These are phyloP conservation scores for Dasyprocta punctata DNA, from an alignment of 2,113 vertebrate genomes.

Conservation along the genomic window DNA sequence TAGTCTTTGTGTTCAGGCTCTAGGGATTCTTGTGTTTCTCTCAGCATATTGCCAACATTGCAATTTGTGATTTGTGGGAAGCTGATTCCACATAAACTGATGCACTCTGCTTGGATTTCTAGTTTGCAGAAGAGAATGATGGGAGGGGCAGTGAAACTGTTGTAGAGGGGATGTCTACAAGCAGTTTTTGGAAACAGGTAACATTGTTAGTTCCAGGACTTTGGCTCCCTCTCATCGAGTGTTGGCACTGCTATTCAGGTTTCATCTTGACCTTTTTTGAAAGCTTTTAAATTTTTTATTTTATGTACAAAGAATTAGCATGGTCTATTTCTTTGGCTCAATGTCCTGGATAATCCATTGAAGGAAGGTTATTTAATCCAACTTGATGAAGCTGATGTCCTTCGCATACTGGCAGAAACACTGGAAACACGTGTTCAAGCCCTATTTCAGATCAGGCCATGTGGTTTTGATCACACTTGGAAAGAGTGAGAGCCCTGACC, in stretches of 20 bases:
- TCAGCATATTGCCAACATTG: background rate
- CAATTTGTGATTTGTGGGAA: background rate
- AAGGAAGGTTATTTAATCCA: conserved; percentile 67
- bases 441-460: conserved; percentile 97
- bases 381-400: conserved; percentile 97
- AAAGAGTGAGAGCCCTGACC: conserved; percentile 97
- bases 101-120: background rate
- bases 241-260: background rate
- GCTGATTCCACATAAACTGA: background rate
- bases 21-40: background rate
- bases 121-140: background rate
- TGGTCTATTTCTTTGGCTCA: background rate
- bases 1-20: background rate
- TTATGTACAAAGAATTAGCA: conserved; percentile 63
- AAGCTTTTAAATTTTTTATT: conserved; percentile 55
- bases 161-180: background rate
- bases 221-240: background rate
- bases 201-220: background rate
- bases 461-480: conserved; percentile 97
- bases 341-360: background rate
- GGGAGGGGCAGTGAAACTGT: background rate
- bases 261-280: background rate
- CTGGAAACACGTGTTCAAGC: conserved; percentile 98
- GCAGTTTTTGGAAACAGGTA: background rate
- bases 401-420: conserved; percentile 99